Base-by-base conservation (phyloP, 2,888 invertebrate species). In the Diachrysia chrysitis region DNA sequence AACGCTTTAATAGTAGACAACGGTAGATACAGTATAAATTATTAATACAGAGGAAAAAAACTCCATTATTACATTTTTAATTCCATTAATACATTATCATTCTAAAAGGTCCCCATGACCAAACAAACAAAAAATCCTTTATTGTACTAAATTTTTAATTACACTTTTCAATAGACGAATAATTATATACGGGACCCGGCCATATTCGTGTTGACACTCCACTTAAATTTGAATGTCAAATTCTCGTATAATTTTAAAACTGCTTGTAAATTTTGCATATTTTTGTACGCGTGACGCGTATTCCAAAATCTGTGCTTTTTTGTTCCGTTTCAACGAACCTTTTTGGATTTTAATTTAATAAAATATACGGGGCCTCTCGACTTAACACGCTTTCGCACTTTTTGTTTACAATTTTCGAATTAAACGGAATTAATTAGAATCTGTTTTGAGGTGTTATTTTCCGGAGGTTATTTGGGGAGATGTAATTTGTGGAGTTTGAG, bases 191-290 rank as follows among this genome's bases (percentile, higher is more conserved):
- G 79, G 84, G 78, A 83, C 69, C 78, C 65, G 32, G 21, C 63
- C 71, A 70, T 77, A 73, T 66, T 73, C 79, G 80, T 81, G 83
- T 83, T 88, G 87, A 85, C 87, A 84, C 80, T 80, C 85, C 84
- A 88, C 88, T 86, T 85, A 83, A 87, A 90, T 90, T 88, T 79
- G 74, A 82, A 82, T 82, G 73, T 78, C 74, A 79, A 73, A 82
- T 82, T 82, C 84, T 81, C 83, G 89, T 85, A 87, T 88, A 87
- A 87, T 88, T 89, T 86, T 80, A 78, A 86, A 84, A 82, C 83
- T 82, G 83, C 79, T 83, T 81, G 70, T 79, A 76, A 81, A 77
- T 81, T 88, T 83, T 85, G 84, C 88, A 89, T 89, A 88, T 87
- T 87, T 88, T 86, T 82, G 65, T 81, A 78, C 79, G 78, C 80